A percentile compares a stretch with the other conserved stretches of the same genome.
phyloP scores from a whole-genome alignment of 2,888 invertebrate species.

The Pherbina coryleti region DNA sequence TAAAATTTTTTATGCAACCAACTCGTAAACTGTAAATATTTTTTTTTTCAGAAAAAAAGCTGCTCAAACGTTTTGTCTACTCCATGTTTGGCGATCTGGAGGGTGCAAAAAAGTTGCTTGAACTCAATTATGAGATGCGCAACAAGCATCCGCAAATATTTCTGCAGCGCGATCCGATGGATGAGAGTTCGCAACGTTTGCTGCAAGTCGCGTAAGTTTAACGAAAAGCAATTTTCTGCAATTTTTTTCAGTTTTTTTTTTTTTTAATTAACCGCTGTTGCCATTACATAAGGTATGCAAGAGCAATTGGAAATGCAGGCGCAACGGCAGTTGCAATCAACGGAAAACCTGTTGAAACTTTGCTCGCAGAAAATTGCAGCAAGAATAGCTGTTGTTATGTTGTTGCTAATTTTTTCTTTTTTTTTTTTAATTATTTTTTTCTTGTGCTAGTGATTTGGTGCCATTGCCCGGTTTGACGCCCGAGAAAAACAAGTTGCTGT shows the following conservation, averaged over 20 bases:
- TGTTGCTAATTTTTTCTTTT: conserved; percentile 5
- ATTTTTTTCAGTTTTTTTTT: background rate
- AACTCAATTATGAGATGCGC: conserved; percentile 70
- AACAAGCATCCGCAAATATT: conserved; percentile 73
- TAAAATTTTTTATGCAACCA: too few relatives aligned
- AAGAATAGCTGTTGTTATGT: background rate
- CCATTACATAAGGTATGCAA: background rate
- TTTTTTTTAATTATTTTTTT: conserved; percentile 3
- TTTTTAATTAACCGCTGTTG: conserved; percentile 1
- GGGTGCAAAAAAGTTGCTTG: conserved; percentile 62
- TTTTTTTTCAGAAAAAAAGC: conserved; percentile 53
- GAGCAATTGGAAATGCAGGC: background rate
- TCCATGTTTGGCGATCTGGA: conserved; percentile 61
- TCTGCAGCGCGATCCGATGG: conserved; percentile 71
- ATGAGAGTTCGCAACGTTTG: conserved; percentile 60
- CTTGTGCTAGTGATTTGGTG: conserved; percentile 74
- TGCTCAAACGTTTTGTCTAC: conserved; percentile 64
- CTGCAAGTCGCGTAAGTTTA: conserved; percentile 64
- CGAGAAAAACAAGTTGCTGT: conserved; percentile 77
- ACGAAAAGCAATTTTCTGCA: background rate
- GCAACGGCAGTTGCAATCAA: background rate
- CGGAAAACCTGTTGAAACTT: background rate
- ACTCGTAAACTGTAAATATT: too few relatives aligned
- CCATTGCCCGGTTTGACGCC: conserved; percentile 77
- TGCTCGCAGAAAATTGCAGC: conserved; percentile 5